phyloP scores from a whole-genome alignment of 2,113 vertebrate species.

The Scomber colias region DNA sequence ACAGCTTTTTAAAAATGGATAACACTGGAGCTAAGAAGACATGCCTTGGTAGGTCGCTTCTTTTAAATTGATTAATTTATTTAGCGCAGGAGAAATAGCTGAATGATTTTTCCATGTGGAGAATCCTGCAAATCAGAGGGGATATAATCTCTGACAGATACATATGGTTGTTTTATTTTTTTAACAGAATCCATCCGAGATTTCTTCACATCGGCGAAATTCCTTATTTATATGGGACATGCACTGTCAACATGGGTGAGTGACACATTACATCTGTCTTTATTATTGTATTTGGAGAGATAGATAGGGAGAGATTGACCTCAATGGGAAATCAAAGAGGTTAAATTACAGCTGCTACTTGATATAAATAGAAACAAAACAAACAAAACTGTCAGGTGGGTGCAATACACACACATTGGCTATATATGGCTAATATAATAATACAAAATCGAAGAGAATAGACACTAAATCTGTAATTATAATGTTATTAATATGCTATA shows the following conservation, averaged over 20 bases:
- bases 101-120: too few relatives aligned
- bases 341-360: too few relatives aligned
- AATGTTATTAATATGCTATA: too few relatives aligned
- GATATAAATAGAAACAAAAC: too few relatives aligned
- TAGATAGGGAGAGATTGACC: too few relatives aligned
- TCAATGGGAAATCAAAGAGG: too few relatives aligned
- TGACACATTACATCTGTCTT: slow-evolving; percentile 7
- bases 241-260: slow-evolving; percentile 97
- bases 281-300: background rate
- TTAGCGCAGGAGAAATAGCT: too few relatives aligned
- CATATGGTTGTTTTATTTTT: background rate
- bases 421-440: too few relatives aligned
- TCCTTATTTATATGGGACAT: slow-evolving; percentile 96
- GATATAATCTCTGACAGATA: background rate
- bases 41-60: slow-evolving; percentile 77
- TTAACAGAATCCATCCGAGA: slow-evolving; percentile 85
- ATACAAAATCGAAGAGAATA: too few relatives aligned
- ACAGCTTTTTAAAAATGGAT: slow-evolving; percentile 74
- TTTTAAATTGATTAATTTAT: background rate
- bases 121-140: background rate
- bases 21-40: slow-evolving; percentile 68
- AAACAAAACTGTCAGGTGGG: too few relatives aligned
- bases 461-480: too few relatives aligned
- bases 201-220: slow-evolving; percentile 93
- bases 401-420: too few relatives aligned